Percentiles rank a stretch among this genome's conserved stretches.
Conservation (phyloP, 2,113 vertebrate genomes). For the Corapipo altera region DNA sequence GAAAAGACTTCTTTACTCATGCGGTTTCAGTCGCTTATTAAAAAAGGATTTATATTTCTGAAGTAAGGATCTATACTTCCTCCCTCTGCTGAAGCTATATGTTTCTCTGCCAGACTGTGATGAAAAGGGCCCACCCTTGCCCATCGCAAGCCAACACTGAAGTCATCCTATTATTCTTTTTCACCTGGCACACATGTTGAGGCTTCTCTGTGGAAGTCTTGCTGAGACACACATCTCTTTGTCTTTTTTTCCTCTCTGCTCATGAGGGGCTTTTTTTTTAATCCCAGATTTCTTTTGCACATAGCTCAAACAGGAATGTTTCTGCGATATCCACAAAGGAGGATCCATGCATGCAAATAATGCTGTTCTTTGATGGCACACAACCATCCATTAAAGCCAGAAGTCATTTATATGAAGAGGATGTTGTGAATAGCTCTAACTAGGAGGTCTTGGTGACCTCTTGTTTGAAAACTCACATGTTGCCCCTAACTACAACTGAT, state of each 20-base stretch:
- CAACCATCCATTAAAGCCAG: not conserved
- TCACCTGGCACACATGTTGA: slow-evolving; percentile 19
- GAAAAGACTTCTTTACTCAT: not conserved
- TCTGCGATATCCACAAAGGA: not conserved
- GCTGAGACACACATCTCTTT: slow-evolving; percentile 28
- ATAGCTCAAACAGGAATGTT: not conserved
- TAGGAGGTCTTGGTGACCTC: not conserved
- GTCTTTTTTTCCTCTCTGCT: not conserved
- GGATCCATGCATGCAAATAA: not conserved
- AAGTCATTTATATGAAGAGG: not conserved
- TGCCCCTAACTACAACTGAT: not conserved
- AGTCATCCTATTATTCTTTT: slow-evolving; percentile 19
- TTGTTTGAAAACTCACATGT: not conserved
- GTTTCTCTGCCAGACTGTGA: not conserved
- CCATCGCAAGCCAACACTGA: not conserved
- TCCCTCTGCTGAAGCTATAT: not conserved
- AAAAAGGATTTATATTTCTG: slow-evolving; percentile 30
- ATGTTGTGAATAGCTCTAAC: not conserved
- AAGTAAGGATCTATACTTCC: not conserved
- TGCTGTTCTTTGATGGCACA: not conserved
- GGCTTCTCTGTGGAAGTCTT: slow-evolving; percentile 30
- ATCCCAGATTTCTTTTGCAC: not conserved
- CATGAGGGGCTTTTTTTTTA: not conserved
- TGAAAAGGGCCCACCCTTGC: slow-evolving; percentile 30
- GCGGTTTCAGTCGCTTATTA: not conserved